Evolutionary conservation across 2,113 vertebrate species (phyloP).

Genomic region (Pterocles burchelli): DNA sequence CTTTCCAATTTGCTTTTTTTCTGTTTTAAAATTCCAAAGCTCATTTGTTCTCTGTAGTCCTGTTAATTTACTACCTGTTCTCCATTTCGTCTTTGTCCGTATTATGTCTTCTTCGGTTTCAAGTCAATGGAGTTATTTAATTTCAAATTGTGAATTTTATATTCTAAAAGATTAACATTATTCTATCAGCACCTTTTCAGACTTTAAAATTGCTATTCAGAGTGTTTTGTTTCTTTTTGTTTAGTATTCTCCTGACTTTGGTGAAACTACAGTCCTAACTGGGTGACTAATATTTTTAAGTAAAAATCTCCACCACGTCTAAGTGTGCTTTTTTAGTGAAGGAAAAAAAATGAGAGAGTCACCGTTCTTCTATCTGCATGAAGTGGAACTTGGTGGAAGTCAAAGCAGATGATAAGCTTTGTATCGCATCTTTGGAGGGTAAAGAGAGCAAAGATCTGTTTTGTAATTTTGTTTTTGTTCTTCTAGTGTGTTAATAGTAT

Average conservation of each 20-base stretch:
- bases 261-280: background rate
- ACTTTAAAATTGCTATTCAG: background rate
- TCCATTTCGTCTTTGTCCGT: background rate
- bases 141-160: background rate
- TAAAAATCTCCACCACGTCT: background rate
- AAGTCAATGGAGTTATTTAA: background rate
- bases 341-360: background rate
- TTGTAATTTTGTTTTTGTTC: background rate
- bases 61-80: background rate
- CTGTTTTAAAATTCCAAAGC: background rate
- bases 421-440: background rate
- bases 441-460: background rate
- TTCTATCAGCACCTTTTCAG: background rate
- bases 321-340: background rate
- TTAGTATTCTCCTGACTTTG: background rate
- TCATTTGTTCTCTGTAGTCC: background rate
- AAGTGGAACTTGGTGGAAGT: background rate
- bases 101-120: background rate
- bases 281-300: background rate
- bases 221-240: background rate
- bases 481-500: background rate
- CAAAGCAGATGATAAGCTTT: background rate
- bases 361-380: background rate
- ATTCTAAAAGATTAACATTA: background rate
- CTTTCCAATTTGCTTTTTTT: background rate